phyloP scores from a whole-genome alignment of 92 coral and sea anemone genomes.

The Parazoanthus darwini region DNA sequence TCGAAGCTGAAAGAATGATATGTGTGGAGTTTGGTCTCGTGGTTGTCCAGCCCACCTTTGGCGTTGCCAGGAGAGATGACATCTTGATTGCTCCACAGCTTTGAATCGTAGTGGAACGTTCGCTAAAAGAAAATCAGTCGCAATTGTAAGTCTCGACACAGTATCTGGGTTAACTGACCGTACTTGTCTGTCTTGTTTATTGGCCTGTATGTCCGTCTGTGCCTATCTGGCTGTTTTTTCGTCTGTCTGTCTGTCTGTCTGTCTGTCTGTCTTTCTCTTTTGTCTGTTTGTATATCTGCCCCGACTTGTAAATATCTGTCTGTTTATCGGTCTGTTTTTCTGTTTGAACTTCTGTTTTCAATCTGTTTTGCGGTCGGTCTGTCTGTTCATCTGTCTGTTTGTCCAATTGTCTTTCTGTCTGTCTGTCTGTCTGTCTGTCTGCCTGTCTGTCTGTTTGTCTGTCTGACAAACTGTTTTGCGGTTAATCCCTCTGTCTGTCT shows the following conservation, averaged over 20 bases:
- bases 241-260: too few relatives aligned
- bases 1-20: conserved; percentile 26
- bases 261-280: too few relatives aligned
- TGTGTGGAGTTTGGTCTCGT: conserved; percentile 43
- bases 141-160: not conserved
- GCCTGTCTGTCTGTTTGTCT: too few relatives aligned
- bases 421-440: too few relatives aligned
- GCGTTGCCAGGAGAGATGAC: not conserved
- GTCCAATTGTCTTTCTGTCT: too few relatives aligned
- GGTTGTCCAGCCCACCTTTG: conserved; percentile 13
- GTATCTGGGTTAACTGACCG: not conserved
- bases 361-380: too few relatives aligned
- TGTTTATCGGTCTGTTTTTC: too few relatives aligned
- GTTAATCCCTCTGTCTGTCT: not conserved
- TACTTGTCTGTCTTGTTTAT: not conserved
- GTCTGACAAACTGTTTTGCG: too few relatives aligned
- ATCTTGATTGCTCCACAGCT: conserved; percentile 33
- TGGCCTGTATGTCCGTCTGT: not conserved
- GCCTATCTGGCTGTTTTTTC: too few relatives aligned
- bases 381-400: too few relatives aligned
- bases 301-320: too few relatives aligned
- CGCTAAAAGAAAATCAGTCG: not conserved
- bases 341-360: too few relatives aligned
- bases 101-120: conserved; percentile 43
- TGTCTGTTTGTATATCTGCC: not conserved